These are phyloP conservation scores for Dasysyrphus tricinctus DNA, from an alignment of 2,888 invertebrate species.

Conservation along the genomic window DNA sequence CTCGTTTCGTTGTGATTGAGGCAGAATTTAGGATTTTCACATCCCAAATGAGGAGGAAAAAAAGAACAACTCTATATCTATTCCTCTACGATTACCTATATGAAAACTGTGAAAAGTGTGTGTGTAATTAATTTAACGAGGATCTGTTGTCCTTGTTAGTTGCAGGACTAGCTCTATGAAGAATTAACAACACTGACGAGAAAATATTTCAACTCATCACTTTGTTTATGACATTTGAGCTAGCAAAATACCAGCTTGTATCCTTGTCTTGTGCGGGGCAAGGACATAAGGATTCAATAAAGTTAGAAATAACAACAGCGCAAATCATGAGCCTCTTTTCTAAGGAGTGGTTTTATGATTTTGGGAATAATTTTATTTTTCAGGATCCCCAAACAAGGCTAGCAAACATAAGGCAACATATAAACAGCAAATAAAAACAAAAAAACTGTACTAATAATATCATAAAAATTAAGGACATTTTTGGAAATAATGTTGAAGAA, in stretches of 20 bases:
- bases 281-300: slow-evolving; percentile 15
- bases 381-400: not conserved
- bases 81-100: slow-evolving; percentile 6
- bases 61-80: not conserved
- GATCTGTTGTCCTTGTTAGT: slow-evolving; percentile 20
- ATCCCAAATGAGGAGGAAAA: not conserved
- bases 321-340: slow-evolving; percentile 14
- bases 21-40: slow-evolving; percentile 8
- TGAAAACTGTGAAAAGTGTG: not conserved
- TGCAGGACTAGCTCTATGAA: not conserved
- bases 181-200: slow-evolving; percentile 47
- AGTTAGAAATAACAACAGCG: not conserved
- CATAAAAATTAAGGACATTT: slow-evolving; percentile 35
- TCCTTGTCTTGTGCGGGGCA: not conserved
- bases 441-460: not conserved
- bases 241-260: not conserved
- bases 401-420: slow-evolving; percentile 6
- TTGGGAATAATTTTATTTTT: slow-evolving; percentile 24
- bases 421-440: slow-evolving; percentile 9
- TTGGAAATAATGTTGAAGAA: slow-evolving; percentile 15
- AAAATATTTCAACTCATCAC: slow-evolving; percentile 58
- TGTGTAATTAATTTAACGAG: slow-evolving; percentile 67
- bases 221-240: slow-evolving; percentile 49
- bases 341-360: slow-evolving; percentile 9
- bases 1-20: not conserved